Conservation (phyloP, 2,888 invertebrate genomes). For the Scelioninae gen. 1 region DNA sequence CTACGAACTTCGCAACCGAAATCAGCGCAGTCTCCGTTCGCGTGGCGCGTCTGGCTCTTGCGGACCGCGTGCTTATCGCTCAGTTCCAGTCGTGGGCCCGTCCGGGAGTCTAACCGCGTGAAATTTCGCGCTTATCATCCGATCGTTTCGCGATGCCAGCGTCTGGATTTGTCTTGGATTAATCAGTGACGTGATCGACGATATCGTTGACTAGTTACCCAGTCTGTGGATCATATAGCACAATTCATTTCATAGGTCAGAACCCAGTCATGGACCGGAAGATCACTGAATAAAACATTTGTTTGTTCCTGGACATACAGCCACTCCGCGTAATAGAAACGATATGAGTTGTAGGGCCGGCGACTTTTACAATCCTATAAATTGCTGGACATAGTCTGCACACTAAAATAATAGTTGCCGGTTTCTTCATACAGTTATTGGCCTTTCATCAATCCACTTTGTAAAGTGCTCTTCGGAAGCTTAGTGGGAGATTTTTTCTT, state of each 20-base stretch:
- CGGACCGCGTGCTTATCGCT: constrained; percentile 61
- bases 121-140: too few species aligned
- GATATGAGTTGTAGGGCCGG: constrained; percentile 36
- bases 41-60: constrained; percentile 52
- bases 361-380: constrained; percentile 54
- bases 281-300: constrained; percentile 41
- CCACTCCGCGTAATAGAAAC: constrained; percentile 20
- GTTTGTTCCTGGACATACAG: constrained; percentile 8
- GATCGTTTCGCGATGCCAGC: constrained; percentile 14
- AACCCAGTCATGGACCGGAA: not conserved
- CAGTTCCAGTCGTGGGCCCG: constrained; percentile 58
- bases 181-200: constrained; percentile 33
- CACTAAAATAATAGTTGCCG: constrained; percentile 29
- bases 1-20: constrained; percentile 36
- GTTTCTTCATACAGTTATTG: constrained; percentile 43
- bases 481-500: not conserved
- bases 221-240: too few species aligned
- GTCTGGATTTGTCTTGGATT: constrained; percentile 38
- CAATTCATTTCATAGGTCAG: not conserved
- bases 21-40: constrained; percentile 67
- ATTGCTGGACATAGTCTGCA: constrained; percentile 18
- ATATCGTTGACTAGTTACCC: too few species aligned
- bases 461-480: too few species aligned
- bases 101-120: constrained; percentile 46
- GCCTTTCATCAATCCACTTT: constrained; percentile 47